Evolutionary conservation across 2,888 invertebrate genomes (phyloP), one percentile per base, ranked within the genome.

Genomic region (Drosophila longiperda): DNA sequence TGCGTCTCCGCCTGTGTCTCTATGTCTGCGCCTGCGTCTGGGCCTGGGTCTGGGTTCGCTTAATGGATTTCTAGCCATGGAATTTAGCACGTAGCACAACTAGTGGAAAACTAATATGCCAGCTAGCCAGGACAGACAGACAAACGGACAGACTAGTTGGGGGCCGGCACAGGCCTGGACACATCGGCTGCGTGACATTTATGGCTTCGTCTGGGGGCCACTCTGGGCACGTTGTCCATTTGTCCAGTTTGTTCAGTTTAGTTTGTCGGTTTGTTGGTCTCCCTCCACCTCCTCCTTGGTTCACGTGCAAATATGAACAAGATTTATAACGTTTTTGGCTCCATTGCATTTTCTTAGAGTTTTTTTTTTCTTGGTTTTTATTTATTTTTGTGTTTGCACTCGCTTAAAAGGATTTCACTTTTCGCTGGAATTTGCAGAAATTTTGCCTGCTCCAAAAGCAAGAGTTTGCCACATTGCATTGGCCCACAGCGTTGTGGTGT

Each of bases 401-500:
- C 70, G 78, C 74, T 76, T 83, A 83, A 88, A 88, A 87, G 88
- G 87, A 87, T 87, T 87, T 87, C 87, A 87, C 87, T 88, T 87
- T 87, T 88, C 59, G 68, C 82, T 81, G 73, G 75, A 81, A 82
- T 69, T 73, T 58, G 74, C 83, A 65, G 65, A 78, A 67, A 69
- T 63, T 76, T 38, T 29, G 67, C 72, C 66, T 59, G 69, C 53
- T 49, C 20, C 65, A 66, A 55, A 66, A 70, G 64, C 75, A 63
- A 65, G 65, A 74, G 59, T 62, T 62, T 71, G 59, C 53, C 60
- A 42, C 55, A 38, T 62, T 63, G 58, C 45, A n/a, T 29, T 61
- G 45, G 42, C 36, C 20, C 17, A n/a, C 40, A 38, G n/a, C n/a
- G 4, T 17, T 38, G 42, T 17, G 61, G 36, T 26, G 38, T 20